Conservation (phyloP, 2,113 vertebrate species). For the Vanacampus margaritifer region DNA sequence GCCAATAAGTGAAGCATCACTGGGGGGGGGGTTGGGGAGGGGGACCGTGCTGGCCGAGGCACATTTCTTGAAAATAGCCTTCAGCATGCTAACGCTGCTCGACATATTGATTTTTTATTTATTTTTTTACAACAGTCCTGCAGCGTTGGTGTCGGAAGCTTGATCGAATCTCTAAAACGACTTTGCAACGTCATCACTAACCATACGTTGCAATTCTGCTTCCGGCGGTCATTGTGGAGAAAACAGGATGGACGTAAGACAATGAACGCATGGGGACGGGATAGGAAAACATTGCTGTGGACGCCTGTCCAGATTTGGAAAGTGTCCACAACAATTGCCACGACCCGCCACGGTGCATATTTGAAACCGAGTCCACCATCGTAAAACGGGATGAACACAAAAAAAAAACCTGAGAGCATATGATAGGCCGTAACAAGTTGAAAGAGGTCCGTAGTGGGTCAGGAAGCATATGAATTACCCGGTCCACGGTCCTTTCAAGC, state of each 20-base stretch:
- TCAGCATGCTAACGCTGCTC: constrained; percentile 9
- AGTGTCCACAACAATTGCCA: no score
- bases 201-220: no score
- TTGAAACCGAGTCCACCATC: neutral
- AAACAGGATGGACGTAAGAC: no score
- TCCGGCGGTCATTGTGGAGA: no score
- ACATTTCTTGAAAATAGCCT: constrained; percentile 28
- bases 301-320: no score
- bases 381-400: neutral
- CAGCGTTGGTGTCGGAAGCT: neutral
- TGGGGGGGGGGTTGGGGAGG: neutral
- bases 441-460: neutral
- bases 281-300: no score
- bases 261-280: no score
- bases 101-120: constrained; percentile 34
- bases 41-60: constrained; percentile 35
- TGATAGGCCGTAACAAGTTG: neutral
- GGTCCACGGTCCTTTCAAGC: neutral
- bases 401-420: no score
- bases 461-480: neutral
- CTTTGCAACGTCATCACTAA: no score
- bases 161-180: neutral
- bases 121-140: constrained; percentile 5
- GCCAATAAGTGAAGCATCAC: constrained; percentile 56
- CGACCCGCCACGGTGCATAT: no score